Conservation (phyloP, 1,140 invertebrate species). For the Octopus sinensis region DNA sequence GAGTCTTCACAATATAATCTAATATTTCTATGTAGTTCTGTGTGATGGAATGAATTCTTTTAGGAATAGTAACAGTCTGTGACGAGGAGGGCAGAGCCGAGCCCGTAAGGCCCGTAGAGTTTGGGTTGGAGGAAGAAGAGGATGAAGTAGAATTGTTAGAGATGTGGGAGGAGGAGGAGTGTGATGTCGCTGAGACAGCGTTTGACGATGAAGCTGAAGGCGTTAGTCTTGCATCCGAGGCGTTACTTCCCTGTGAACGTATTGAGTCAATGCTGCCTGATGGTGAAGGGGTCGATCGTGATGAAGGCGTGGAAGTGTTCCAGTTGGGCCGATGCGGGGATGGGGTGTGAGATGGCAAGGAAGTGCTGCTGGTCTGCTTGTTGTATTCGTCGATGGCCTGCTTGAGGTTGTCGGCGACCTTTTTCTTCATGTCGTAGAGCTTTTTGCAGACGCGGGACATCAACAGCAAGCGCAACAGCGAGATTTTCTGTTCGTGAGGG, state of each 20-base stretch:
- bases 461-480: background rate
- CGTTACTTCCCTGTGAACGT: background rate
- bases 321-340: background rate
- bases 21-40: slow-evolving; percentile 1
- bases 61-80: slow-evolving; percentile 7
- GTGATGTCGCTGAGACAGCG: background rate
- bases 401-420: background rate
- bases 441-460: background rate
- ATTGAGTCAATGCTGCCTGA: slow-evolving; percentile 11
- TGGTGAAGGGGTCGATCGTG: background rate
- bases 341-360: background rate
- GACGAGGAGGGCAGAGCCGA: background rate
- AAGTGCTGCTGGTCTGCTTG: background rate
- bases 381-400: background rate
- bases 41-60: slow-evolving; percentile 3
- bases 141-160: background rate
- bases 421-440: background rate
- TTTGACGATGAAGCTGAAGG: background rate
- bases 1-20: background rate
- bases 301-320: slow-evolving; percentile 5
- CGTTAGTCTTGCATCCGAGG: background rate
- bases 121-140: background rate
- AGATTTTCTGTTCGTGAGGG: background rate
- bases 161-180: background rate
- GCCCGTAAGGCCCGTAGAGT: background rate